Evolutionary conservation across 2,797 vertebrate genomes (phyloP).

Genomic region (Astyanax mexicanus): DNA sequence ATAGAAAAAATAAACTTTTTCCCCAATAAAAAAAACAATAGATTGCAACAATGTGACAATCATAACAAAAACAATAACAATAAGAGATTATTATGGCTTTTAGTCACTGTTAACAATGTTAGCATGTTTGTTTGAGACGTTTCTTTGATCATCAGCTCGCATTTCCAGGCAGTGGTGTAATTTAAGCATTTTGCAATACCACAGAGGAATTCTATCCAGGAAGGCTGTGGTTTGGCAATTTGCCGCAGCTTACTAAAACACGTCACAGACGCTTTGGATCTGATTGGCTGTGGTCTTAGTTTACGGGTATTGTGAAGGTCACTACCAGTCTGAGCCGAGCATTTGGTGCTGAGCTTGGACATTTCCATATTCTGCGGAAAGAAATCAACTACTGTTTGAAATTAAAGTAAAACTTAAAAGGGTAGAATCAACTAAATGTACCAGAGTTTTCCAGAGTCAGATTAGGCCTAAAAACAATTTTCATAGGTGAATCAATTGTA

Average conservation of each 20-base stretch:
- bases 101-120: not conserved
- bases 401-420: not conserved
- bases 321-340: not conserved
- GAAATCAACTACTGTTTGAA: not conserved
- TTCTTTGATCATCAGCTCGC: not conserved
- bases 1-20: no score
- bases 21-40: no score
- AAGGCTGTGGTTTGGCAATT: not conserved
- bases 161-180: not conserved
- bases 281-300: not conserved
- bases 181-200: not conserved
- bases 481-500: not conserved
- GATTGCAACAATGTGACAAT: no score
- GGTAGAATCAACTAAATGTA: not conserved
- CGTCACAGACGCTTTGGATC: not conserved
- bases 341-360: not conserved
- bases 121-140: not conserved
- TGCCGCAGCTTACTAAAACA: no score
- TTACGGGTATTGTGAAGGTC: not conserved
- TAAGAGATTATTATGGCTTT: no score
- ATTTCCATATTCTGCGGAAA: not conserved
- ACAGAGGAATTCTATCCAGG: not conserved
- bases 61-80: no score
- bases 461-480: not conserved
- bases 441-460: not conserved